phyloP scores from a whole-genome alignment of 2,797 vertebrate genomes.

The Chiloscyllium punctatum region DNA sequence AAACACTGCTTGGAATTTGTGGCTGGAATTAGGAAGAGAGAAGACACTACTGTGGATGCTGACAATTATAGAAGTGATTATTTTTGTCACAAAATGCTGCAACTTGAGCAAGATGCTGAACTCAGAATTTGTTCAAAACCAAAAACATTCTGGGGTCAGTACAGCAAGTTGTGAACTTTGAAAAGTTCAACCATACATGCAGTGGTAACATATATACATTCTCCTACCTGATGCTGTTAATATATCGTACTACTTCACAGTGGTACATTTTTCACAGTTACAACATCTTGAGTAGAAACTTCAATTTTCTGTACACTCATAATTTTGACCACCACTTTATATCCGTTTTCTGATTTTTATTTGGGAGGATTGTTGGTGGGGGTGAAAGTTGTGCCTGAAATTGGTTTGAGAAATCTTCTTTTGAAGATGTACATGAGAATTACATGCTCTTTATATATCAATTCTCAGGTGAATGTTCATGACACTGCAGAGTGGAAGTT shows the following conservation, averaged over 20 bases:
- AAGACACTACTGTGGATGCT: neutral
- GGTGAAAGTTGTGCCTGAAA: neutral
- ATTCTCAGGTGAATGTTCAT: neutral
- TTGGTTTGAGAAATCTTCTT: neutral
- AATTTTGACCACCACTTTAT: neutral
- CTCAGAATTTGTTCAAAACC: neutral
- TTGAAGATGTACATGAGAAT: neutral
- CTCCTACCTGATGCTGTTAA: too few species aligned
- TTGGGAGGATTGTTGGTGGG: neutral
- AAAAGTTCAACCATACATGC: neutral
- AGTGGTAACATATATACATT: neutral
- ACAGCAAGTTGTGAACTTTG: neutral
- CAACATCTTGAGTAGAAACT: neutral
- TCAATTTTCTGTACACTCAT: neutral
- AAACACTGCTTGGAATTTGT: neutral
- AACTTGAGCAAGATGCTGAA: neutral
- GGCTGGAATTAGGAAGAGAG: neutral
- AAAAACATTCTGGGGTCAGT: neutral
- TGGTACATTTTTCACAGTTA: neutral
- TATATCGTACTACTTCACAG: neutral
- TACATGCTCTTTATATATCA: neutral
- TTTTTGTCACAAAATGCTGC: neutral
- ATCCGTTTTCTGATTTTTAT: neutral
- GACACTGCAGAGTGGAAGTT: neutral
- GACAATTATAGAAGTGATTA: neutral